Percentiles rank a stretch among this genome's conserved stretches.
These are phyloP conservation scores for Poecilus cupreus DNA, from an alignment of 2,888 invertebrate species.

Conservation along the genomic window DNA sequence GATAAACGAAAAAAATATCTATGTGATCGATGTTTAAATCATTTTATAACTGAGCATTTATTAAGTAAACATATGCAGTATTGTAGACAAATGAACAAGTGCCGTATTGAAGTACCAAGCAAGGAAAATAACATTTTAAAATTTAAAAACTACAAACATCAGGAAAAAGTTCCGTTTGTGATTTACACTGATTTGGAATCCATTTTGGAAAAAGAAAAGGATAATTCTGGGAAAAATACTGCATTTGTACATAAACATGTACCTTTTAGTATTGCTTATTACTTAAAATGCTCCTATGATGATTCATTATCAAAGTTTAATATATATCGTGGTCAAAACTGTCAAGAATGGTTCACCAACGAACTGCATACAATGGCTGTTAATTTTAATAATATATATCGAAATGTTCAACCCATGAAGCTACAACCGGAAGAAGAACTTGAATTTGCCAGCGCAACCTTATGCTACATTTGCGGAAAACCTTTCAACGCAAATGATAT, in stretches of 20 bases:
- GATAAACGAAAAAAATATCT: no score
- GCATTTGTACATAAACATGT: constrained; percentile 6
- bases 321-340: constrained; percentile 61
- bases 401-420: constrained; percentile 14
- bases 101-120: not conserved
- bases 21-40: no score
- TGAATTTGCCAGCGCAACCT: not conserved
- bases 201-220: constrained; percentile 15
- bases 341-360: constrained; percentile 61
- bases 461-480: no score
- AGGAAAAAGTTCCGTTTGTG: constrained; percentile 22
- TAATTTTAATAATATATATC: not conserved
- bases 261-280: constrained; percentile 61
- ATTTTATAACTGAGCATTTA: no score
- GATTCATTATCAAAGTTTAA: constrained; percentile 61
- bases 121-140: constrained; percentile 7
- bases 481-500: constrained; percentile 51
- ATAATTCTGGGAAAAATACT: no score
- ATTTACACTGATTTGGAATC: constrained; percentile 30
- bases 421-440: constrained; percentile 19
- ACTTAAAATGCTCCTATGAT: constrained; percentile 64
- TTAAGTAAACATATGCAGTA: no score
- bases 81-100: no score
- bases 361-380: constrained; percentile 32
- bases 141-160: constrained; percentile 33